These are phyloP conservation scores for Melanotaenia boesemani DNA, from an alignment of 2,797 vertebrate genomes.

Conservation along the genomic window DNA sequence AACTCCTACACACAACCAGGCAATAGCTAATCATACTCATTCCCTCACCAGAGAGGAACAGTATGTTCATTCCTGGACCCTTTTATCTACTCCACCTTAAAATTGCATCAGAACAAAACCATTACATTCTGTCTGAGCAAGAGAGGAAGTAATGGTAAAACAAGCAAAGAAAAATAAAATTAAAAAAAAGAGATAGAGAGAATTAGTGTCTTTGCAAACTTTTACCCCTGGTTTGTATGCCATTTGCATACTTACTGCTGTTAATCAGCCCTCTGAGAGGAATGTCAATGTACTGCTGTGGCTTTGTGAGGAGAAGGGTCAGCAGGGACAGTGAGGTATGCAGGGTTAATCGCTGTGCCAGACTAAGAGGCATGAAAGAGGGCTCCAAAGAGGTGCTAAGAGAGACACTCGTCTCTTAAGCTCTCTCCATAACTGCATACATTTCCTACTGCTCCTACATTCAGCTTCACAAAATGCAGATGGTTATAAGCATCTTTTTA, in stretches of 20 bases:
- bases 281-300: slow-evolving; percentile 47
- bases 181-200: slow-evolving; percentile 26
- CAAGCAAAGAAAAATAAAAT: slow-evolving; percentile 31
- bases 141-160: slow-evolving; percentile 18
- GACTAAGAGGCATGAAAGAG: slow-evolving; percentile 81
- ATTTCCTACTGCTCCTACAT: slow-evolving; percentile 63
- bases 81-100: slow-evolving; percentile 35
- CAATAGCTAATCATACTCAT: slow-evolving; percentile 43
- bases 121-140: slow-evolving; percentile 36
- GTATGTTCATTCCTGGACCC: slow-evolving; percentile 28
- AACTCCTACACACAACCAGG: slow-evolving; percentile 71
- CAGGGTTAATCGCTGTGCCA: slow-evolving; percentile 80
- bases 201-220: slow-evolving; percentile 30
- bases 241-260: slow-evolving; percentile 68
- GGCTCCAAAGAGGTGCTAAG: slow-evolving; percentile 73
- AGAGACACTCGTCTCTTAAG: slow-evolving; percentile 71
- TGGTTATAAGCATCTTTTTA: slow-evolving; percentile 51
- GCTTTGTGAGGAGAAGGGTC: slow-evolving; percentile 62
- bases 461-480: slow-evolving; percentile 59
- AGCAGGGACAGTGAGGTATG: slow-evolving; percentile 54
- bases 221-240: slow-evolving; percentile 51
- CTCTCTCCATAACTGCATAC: slow-evolving; percentile 64
- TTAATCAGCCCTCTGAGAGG: slow-evolving; percentile 80
- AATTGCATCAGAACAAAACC: slow-evolving; percentile 25
- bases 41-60: slow-evolving; percentile 32